These are phyloP conservation scores for Cariama cristata DNA, from an alignment of 2,113 vertebrate species.

Conservation along the genomic window DNA sequence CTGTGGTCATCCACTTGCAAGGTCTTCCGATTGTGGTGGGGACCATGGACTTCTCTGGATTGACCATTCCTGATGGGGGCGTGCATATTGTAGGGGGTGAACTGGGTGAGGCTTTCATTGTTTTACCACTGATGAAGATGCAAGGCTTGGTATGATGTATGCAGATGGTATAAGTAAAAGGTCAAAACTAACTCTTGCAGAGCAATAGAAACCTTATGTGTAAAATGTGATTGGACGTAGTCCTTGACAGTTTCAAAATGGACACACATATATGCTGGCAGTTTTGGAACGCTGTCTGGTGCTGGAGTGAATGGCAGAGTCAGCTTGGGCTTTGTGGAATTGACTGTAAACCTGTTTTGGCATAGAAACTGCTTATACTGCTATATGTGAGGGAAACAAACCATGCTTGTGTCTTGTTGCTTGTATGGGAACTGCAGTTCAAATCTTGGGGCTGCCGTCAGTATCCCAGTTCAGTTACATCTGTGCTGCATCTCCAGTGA, in stretches of 20 bases:
- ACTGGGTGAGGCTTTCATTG: constrained; percentile 93
- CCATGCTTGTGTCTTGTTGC: constrained; percentile 71
- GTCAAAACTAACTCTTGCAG: constrained; percentile 86
- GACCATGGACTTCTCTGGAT: constrained; percentile 95
- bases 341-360: constrained; percentile 74
- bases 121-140: constrained; percentile 88
- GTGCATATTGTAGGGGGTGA: constrained; percentile 95
- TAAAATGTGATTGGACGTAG: constrained; percentile 89
- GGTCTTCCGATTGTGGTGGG: constrained; percentile 92
- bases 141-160: constrained; percentile 87
- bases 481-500: constrained; percentile 74
- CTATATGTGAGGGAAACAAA: constrained; percentile 80
- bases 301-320: constrained; percentile 76
- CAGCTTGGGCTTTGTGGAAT: constrained; percentile 75
- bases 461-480: constrained; percentile 78
- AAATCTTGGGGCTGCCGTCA: constrained; percentile 83
- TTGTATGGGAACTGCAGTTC: constrained; percentile 76
- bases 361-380: constrained; percentile 76
- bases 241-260: constrained; percentile 84
- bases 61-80: constrained; percentile 92
- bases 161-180: constrained; percentile 87
- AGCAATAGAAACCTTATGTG: constrained; percentile 88
- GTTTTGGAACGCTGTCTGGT: constrained; percentile 76
- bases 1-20: constrained; percentile 96
- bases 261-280: constrained; percentile 73